Percentiles rank a stretch among this genome's conserved stretches.
These are phyloP conservation scores for Apteryx mantelli DNA, from an alignment of 2,113 vertebrate species.

Conservation along the genomic window DNA sequence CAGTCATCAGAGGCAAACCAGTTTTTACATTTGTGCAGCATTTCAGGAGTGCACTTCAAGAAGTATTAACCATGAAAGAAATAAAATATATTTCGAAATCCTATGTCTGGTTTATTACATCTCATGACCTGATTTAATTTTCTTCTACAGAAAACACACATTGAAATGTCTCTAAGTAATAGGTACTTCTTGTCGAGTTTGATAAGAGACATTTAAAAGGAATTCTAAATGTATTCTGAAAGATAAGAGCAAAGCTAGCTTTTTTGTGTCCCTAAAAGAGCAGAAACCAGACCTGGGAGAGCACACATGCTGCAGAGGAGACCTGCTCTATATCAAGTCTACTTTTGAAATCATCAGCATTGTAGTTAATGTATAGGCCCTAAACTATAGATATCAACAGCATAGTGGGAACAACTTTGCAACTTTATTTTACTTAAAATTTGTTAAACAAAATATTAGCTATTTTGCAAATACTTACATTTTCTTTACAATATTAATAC, in stretches of 20 bases:
- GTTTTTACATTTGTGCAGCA: constrained; percentile 31
- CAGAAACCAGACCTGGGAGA: background rate
- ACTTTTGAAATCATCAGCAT: background rate
- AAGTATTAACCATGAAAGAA: constrained; percentile 43
- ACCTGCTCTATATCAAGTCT: background rate
- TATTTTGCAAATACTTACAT: background rate
- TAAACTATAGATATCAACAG: background rate
- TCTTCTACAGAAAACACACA: constrained; percentile 24
- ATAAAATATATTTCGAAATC: constrained; percentile 53
- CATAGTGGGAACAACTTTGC: background rate
- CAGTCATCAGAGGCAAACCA: constrained; percentile 14
- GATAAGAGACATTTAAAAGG: constrained; percentile 55
- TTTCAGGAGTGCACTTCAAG: constrained; percentile 23
- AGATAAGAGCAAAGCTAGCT: constrained; percentile 25
- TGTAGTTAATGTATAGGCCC: background rate
- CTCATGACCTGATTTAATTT: constrained; percentile 65
- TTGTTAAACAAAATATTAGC: background rate
- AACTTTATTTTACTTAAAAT: background rate
- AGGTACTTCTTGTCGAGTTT: constrained; percentile 52
- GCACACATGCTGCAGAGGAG: background rate
- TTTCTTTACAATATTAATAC: background rate
- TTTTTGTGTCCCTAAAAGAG: constrained; percentile 3
- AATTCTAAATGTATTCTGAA: constrained; percentile 49
- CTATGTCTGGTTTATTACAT: constrained; percentile 45
- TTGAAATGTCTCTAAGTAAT: constrained; percentile 61